Percentiles rank a stretch among this genome's conserved stretches.
Conservation (phyloP, 2,888 invertebrate species). For the Pherbina coryleti region DNA sequence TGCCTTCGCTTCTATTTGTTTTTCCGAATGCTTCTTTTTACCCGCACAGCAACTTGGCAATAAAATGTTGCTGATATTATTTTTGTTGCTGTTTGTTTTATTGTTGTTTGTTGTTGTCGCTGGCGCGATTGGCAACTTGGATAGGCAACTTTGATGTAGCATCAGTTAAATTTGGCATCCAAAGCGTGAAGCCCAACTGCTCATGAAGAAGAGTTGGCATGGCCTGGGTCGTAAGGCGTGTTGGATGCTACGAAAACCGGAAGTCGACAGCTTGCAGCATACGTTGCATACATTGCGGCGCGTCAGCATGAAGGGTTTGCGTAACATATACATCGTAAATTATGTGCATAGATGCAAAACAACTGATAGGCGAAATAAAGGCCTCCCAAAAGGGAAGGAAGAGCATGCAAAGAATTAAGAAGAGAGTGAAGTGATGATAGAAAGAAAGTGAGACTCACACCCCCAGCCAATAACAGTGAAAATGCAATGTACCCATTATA, state of each 20-base stretch:
- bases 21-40: constrained; percentile 47
- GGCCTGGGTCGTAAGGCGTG: background rate
- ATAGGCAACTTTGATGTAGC: constrained; percentile 43
- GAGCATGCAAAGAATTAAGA: background rate
- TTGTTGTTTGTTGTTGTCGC: constrained; percentile 22
- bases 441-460: background rate
- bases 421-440: background rate
- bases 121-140: constrained; percentile 35
- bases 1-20: constrained; percentile 1
- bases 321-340: constrained; percentile 55
- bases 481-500: background rate
- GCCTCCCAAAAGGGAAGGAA: constrained; percentile 44
- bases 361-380: constrained; percentile 56
- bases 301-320: background rate
- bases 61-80: constrained; percentile 65
- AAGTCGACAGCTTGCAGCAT: constrained; percentile 5
- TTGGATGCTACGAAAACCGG: background rate
- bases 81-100: constrained; percentile 54
- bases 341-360: constrained; percentile 60
- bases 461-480: too few species aligned
- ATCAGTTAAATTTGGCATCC: constrained; percentile 41
- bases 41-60: constrained; percentile 45
- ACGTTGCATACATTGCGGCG: constrained; percentile 11
- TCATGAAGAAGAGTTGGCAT: background rate
- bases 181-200: constrained; percentile 30